Conservation (phyloP, 2,888 invertebrate species). For the Apamea sordens region DNA sequence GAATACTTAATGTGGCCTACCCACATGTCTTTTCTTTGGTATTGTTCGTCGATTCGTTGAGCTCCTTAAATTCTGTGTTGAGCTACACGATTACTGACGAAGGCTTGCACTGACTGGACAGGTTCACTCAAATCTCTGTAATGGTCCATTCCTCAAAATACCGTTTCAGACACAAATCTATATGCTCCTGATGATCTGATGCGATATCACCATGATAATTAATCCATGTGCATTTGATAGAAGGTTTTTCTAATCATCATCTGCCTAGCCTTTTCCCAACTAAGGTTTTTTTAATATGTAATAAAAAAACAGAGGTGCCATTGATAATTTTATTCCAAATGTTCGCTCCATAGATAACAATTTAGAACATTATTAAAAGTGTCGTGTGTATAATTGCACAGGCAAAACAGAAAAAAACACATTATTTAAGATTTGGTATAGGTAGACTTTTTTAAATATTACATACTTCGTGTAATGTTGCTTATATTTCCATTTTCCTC, state of each 20-base stretch:
- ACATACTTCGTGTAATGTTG: neutral
- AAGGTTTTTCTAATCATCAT: neutral
- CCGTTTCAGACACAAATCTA: neutral
- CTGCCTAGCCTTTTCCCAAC: too few species aligned
- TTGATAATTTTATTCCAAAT: constrained; percentile 32
- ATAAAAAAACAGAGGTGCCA: neutral
- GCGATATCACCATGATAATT: neutral
- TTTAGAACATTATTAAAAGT: constrained; percentile 8
- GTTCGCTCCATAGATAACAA: neutral
- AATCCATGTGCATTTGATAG: neutral
- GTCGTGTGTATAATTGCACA: neutral
- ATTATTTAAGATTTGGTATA: neutral
- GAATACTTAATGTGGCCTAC: neutral
- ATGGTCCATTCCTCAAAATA: neutral
- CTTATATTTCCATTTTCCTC: constrained; percentile 91
- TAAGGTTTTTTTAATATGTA: neutral
- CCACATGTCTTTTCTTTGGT: neutral
- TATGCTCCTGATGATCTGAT: neutral
- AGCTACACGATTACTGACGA: neutral
- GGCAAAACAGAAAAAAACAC: constrained; percentile 12
- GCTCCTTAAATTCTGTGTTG: neutral
- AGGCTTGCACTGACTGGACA: neutral
- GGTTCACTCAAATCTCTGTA: neutral
- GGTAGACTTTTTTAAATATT: neutral
- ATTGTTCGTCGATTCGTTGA: neutral